A percentile compares a stretch with the other conserved stretches of the same genome.
Evolutionary conservation across 2,113 vertebrate species (phyloP).

Genomic region (Girardinichthys multiradiatus): DNA sequence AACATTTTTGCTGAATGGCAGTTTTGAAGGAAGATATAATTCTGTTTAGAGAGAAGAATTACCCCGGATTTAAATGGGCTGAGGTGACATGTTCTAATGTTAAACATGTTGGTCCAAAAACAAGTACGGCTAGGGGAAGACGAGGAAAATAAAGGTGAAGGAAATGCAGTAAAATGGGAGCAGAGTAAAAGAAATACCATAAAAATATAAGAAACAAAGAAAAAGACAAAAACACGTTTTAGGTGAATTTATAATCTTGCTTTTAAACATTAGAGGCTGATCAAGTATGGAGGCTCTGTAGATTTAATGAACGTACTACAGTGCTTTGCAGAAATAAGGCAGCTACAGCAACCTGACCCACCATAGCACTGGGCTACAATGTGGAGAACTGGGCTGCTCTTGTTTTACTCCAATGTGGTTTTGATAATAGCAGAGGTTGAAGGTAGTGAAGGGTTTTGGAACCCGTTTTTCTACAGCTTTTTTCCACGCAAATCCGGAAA

Average conservation of each 20-base stretch:
- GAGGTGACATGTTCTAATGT: slow-evolving; percentile 38
- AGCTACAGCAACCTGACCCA: neutral
- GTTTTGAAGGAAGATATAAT: slow-evolving; percentile 21
- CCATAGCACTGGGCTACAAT: neutral
- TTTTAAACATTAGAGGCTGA: neutral
- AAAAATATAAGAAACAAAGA: neutral
- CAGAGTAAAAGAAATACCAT: neutral
- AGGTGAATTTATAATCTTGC: neutral
- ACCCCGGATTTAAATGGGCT: slow-evolving; percentile 19
- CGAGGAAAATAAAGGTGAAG: slow-evolving; percentile 3
- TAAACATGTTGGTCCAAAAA: slow-evolving; percentile 13
- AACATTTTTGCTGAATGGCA: slow-evolving; percentile 32
- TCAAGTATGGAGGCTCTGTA: neutral
- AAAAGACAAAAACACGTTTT: neutral
- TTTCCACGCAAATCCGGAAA: neutral
- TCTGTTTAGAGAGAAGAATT: slow-evolving; percentile 21
- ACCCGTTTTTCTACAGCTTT: neutral
- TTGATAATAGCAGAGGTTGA: neutral
- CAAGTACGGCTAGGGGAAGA: slow-evolving; percentile 9
- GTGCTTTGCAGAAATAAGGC: neutral
- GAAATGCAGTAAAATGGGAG: neutral
- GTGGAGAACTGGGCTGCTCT: neutral
- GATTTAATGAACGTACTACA: neutral
- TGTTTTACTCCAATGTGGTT: neutral
- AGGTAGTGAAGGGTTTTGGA: neutral